A percentile compares a stretch with the other conserved stretches of the same genome.
These are phyloP conservation scores for Antheraea pernyi DNA, from an alignment of 1,140 invertebrate genomes.

Conservation along the genomic window DNA sequence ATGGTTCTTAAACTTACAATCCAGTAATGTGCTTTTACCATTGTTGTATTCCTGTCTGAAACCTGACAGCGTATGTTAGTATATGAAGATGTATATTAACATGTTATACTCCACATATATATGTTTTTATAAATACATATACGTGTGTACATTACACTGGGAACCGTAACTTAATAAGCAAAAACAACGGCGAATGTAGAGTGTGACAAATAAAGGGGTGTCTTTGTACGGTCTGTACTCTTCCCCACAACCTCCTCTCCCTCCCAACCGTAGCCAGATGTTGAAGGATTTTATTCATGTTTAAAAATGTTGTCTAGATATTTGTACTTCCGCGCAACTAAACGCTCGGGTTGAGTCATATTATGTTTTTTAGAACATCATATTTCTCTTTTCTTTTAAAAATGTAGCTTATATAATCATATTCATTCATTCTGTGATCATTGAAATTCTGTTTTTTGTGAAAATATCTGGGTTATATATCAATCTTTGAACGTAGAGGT, in stretches of 20 bases:
- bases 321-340: not conserved
- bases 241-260: too few relatives aligned
- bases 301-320: not conserved
- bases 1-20: too few relatives aligned
- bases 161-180: not conserved
- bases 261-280: not conserved
- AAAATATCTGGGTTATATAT: too few relatives aligned
- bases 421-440: not conserved
- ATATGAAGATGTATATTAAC: too few relatives aligned
- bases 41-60: too few relatives aligned
- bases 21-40: too few relatives aligned
- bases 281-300: not conserved
- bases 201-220: conserved; percentile 2
- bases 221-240: not conserved
- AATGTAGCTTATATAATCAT: not conserved
- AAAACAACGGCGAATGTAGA: not conserved
- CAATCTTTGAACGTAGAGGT: too few relatives aligned
- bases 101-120: too few relatives aligned
- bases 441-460: not conserved
- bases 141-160: not conserved
- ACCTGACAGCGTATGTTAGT: too few relatives aligned
- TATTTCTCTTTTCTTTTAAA: not conserved
- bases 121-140: not conserved
- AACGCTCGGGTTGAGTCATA: not conserved
- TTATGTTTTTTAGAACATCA: not conserved